Evolutionary conservation across 2,113 vertebrate species (phyloP), one percentile per base, ranked within the genome.

Genomic region (Myanophis thanlyinensis): DNA sequence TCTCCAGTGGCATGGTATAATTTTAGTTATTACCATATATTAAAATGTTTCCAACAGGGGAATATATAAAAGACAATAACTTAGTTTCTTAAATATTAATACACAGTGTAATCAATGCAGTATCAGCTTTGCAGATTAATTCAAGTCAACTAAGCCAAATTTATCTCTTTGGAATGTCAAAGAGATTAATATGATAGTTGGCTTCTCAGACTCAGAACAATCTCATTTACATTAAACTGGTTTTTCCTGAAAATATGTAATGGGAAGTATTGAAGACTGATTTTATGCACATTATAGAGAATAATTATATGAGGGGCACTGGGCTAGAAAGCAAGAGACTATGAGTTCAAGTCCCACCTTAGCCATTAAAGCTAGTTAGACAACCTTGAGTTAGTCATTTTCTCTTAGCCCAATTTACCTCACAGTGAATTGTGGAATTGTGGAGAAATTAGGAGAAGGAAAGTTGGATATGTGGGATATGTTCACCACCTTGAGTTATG

Each of bases 111-210:
- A 87, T 95, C 94, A 94, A 0, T 85, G 56, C n/a, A 23, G 15
- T 23, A 59, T 44, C 53, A 91, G 27, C 27, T 97, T 93, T 93
- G 85, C 92, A 93, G 80, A 89, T 93, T 87, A 92, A 53, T 92
- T 80, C 54, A 91, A 11, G 48, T 44, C 25, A 87, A 47, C 44
- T 47, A 91, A 85, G 12, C 15, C 51, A 54, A 48, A 9, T 5
- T 89, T 90, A 88, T 47, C 15, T 53, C 46, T 86, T n/a, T 48
- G 1, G 84, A 89, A 86, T 90, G 40, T 93, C 15, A 2, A 23
- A 9, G 13, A 91, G 15, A 88, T 93, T 94, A 56, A 30, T 22
- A 35, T 91, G 90, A 15, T 12, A 67, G 13, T 51, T 30, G 23
- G 1, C 3, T 25, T 87, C 11, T n/a, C 27, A 48, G 91, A 27